Conservation (phyloP, 2,888 invertebrate genomes). For the Teinopalpus imperialis region DNA sequence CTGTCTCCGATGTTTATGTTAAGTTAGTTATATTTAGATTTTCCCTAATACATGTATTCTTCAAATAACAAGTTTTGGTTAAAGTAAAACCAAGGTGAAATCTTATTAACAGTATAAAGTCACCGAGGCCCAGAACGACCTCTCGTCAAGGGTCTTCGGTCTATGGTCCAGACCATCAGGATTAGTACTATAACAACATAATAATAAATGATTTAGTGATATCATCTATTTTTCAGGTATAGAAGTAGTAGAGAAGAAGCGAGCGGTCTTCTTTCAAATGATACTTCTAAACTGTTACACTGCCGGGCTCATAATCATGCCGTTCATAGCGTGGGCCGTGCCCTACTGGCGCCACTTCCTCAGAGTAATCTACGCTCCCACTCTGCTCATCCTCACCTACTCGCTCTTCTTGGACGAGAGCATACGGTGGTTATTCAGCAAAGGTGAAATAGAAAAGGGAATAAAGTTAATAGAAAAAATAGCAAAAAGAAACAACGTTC, state of each 20-base stretch:
- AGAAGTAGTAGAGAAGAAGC: constrained; percentile 69
- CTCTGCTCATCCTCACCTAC: constrained; percentile 61
- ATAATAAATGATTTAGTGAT: not conserved
- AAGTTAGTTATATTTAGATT: no score
- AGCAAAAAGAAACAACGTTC: constrained; percentile 57
- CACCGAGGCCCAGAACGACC: no score
- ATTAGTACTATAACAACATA: no score
- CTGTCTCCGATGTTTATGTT: constrained; percentile 74
- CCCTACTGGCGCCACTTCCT: constrained; percentile 73
- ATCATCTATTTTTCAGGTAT: constrained; percentile 62
- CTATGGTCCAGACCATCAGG: no score
- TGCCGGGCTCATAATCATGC: constrained; percentile 63
- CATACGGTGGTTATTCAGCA: constrained; percentile 72
- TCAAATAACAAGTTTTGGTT: no score
- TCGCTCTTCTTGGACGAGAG: constrained; percentile 70
- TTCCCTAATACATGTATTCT: no score
- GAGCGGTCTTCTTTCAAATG: constrained; percentile 67
- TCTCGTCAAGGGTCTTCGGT: no score
- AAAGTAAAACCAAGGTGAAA: no score
- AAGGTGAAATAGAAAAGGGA: constrained; percentile 59
- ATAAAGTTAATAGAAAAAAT: constrained; percentile 61
- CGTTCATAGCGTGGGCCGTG: constrained; percentile 66
- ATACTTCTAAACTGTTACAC: constrained; percentile 71
- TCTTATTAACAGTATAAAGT: no score
- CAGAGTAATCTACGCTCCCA: constrained; percentile 67